A percentile compares a stretch with the other conserved stretches of the same genome.
Conservation (phyloP, 2,113 vertebrate species). For the Diadophis punctatus region DNA sequence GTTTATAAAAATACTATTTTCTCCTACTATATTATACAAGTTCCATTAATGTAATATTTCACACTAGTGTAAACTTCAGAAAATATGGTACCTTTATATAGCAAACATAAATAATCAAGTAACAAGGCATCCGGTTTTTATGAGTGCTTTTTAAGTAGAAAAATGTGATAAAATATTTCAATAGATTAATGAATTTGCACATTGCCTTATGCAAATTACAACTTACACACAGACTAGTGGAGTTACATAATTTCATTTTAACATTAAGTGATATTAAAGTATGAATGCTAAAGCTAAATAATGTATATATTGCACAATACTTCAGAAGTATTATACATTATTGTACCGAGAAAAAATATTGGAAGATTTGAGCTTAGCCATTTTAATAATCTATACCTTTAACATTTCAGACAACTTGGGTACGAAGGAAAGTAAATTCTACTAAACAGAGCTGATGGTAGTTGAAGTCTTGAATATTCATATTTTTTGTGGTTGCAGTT, state of each 20-base stretch:
- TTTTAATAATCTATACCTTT: neutral
- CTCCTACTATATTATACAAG: constrained; percentile 38
- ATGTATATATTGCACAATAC: rapidly evolving
- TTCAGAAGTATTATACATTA: constrained; percentile 10
- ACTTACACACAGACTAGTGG: neutral
- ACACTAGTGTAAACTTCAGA: constrained; percentile 12
- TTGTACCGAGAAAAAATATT: neutral
- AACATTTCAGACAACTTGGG: rapidly evolving
- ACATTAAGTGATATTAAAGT: neutral
- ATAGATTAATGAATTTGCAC: neutral
- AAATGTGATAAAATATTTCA: neutral
- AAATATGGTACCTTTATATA: constrained; percentile 41
- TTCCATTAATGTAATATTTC: constrained; percentile 46
- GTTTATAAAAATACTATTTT: constrained; percentile 49
- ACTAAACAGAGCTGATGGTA: neutral
- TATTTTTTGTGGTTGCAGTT: neutral
- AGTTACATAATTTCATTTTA: constrained; percentile 12
- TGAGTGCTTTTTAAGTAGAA: neutral
- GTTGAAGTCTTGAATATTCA: rapidly evolving
- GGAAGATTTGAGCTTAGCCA: neutral
- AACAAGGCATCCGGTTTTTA: constrained; percentile 1
- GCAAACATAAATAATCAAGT: constrained; percentile 21
- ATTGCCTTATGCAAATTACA: neutral
- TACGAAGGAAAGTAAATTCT: neutral
- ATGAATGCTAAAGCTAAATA: constrained; percentile 1